phyloP scores from a whole-genome alignment of 2,797 vertebrate species.

The Anolis apletophallus region DNA sequence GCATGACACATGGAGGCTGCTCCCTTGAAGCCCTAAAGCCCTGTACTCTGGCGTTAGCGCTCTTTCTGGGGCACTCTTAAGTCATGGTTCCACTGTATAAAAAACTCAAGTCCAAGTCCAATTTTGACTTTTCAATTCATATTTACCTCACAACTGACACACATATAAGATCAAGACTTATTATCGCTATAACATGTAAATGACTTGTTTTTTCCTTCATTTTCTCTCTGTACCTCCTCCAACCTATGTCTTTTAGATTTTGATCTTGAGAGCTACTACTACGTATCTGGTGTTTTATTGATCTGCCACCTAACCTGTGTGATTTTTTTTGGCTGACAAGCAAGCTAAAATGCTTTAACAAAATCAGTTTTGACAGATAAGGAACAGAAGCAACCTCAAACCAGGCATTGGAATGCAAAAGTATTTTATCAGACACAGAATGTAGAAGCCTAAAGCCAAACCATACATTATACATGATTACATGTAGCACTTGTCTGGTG shows the following conservation, averaged over 20 bases:
- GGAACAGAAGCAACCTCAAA: background rate
- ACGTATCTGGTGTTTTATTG: background rate
- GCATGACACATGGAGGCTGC: no score
- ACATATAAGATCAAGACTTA: background rate
- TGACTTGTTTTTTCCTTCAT: background rate
- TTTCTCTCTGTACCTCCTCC: background rate
- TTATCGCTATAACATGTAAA: background rate
- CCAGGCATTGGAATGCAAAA: background rate
- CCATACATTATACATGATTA: background rate
- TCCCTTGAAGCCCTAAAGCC: no score
- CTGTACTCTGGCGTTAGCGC: no score
- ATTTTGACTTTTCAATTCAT: background rate
- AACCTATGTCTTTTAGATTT: background rate
- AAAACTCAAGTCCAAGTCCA: background rate
- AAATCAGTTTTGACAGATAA: background rate
- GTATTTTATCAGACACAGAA: background rate
- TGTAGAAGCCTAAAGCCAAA: background rate
- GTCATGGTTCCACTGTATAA: no score
- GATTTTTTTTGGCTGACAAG: background rate
- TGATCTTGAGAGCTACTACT: background rate
- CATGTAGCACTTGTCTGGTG: background rate
- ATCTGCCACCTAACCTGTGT: background rate
- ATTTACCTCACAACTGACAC: background rate
- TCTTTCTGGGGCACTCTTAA: no score
- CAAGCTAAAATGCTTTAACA: background rate